Conservation (phyloP, 2,113 vertebrate genomes). For the Ondatra zibethicus region DNA sequence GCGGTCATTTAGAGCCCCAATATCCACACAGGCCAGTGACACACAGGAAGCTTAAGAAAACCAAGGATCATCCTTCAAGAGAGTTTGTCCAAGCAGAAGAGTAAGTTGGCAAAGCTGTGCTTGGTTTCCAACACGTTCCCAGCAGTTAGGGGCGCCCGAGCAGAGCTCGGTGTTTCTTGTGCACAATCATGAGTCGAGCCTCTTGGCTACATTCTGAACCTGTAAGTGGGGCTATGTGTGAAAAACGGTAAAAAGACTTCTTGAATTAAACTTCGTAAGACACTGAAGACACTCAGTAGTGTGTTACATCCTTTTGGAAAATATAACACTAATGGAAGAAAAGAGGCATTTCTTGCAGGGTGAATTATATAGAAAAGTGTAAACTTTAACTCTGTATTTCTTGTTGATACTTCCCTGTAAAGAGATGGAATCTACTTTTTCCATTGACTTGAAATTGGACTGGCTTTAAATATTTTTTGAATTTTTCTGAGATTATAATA, state of each 20-base stretch:
- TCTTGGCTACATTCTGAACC: neutral
- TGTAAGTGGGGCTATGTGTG: neutral
- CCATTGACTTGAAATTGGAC: neutral
- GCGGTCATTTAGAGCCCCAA: neutral
- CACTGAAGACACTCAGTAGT: neutral
- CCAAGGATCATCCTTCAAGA: neutral
- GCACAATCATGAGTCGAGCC: neutral
- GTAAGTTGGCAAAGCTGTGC: neutral
- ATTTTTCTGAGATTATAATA: neutral
- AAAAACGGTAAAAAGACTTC: neutral
- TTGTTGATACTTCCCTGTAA: neutral
- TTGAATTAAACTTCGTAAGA: constrained; percentile 22
- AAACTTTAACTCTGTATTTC: neutral
- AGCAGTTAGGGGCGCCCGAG: constrained; percentile 14
- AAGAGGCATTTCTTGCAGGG: neutral
- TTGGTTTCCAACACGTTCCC: neutral
- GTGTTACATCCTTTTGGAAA: constrained; percentile 1
- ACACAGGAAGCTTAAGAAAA: neutral
- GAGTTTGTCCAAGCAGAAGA: neutral
- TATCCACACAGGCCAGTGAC: neutral
- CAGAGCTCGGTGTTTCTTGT: neutral
- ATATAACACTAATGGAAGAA: neutral
- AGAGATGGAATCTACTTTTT: neutral
- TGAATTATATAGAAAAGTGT: neutral
- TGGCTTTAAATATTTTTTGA: neutral